phyloP scores from a whole-genome alignment of 2,888 invertebrate species.

The Drosophila planitibia region DNA sequence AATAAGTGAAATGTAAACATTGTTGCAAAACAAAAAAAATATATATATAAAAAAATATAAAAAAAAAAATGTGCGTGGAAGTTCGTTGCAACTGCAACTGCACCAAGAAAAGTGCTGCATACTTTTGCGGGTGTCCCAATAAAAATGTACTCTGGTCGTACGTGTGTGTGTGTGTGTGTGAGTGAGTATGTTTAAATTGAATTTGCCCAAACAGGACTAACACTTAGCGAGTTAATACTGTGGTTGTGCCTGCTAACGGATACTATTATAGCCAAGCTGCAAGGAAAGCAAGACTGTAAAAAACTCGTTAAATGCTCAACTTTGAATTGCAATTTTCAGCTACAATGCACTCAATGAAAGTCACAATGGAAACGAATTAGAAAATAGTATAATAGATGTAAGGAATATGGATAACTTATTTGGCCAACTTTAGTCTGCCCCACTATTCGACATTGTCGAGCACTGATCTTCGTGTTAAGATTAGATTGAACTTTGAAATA shows the following conservation, averaged over 20 bases:
- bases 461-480: not conserved
- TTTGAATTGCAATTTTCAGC: conserved; percentile 1
- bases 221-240: not conserved
- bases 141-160: conserved; percentile 4
- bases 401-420: not conserved
- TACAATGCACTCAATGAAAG: not conserved
- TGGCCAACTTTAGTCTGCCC: not conserved
- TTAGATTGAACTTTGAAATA: not conserved
- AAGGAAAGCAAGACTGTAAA: not conserved
- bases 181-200: not conserved
- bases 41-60: not conserved
- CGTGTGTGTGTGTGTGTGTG: not conserved
- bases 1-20: conserved; percentile 58
- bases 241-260: not conserved
- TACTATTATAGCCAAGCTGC: not conserved
- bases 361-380: not conserved
- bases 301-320: not conserved
- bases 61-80: conserved; percentile 3
- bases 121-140: conserved; percentile 12
- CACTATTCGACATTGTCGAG: not conserved
- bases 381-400: not conserved
- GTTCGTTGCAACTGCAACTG: conserved; percentile 5
- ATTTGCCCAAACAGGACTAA: not conserved
- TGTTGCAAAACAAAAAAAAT: conserved; percentile 1
- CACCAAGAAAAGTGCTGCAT: not conserved